A percentile compares a stretch with the other conserved stretches of the same genome.
Evolutionary conservation across 2,797 vertebrate genomes (phyloP).

Genomic region (Anniella stebbinsi): DNA sequence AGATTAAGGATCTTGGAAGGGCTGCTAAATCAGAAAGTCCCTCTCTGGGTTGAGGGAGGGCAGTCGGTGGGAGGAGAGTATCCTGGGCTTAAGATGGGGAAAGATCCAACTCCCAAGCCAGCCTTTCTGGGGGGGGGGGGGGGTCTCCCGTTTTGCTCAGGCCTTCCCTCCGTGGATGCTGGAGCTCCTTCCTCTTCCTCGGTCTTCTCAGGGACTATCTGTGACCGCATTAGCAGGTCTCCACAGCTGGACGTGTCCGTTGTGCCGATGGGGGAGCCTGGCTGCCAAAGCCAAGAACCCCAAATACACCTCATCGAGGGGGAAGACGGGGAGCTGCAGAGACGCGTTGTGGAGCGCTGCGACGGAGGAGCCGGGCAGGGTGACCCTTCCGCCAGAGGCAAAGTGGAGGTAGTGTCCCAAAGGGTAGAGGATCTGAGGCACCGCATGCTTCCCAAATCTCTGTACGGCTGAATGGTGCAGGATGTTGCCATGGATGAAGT

Average conservation of each 20-base stretch:
- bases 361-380: neutral
- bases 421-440: neutral
- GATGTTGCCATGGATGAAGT: constrained; percentile 19
- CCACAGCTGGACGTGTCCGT: neutral
- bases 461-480: neutral
- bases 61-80: no score
- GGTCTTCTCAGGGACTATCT: neutral
- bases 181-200: neutral
- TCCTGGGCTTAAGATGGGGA: no score
- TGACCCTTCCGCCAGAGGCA: constrained; percentile 43
- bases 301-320: constrained; percentile 44
- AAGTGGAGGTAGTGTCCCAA: constrained; percentile 25
- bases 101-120: neutral
- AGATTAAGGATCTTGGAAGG: neutral
- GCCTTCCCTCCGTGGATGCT: neutral
- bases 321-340: constrained; percentile 33
- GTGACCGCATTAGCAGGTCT: neutral
- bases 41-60: no score
- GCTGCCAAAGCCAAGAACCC: constrained; percentile 22
- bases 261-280: neutral
- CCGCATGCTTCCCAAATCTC: neutral
- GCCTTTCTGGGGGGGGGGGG: no score
- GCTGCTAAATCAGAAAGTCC: no score
- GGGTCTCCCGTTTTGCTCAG: no score
- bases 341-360: neutral